Conservation (phyloP, 2,888 invertebrate species). For the Trichopria drosophilae region DNA sequence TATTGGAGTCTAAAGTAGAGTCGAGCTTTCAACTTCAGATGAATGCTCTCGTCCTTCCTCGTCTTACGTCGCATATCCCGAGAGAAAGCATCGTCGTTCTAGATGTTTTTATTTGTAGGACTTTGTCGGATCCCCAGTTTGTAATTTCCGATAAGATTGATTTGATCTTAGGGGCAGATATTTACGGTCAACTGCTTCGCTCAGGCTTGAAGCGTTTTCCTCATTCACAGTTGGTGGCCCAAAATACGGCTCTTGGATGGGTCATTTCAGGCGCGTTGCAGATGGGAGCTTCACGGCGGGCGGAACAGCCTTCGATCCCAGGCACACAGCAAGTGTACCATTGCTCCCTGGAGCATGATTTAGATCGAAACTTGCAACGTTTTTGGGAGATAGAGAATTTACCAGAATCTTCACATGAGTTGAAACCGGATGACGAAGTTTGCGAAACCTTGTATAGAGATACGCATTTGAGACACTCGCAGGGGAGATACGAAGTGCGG, state of each 20-base stretch:
- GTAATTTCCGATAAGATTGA: conserved; percentile 7
- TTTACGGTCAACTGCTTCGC: conserved; percentile 23
- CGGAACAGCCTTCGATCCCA: no score
- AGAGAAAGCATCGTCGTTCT: not conserved
- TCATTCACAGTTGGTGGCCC: conserved; percentile 11
- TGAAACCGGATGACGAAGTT: conserved; percentile 3
- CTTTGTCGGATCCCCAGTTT: conserved; percentile 17
- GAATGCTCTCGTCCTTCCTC: conserved; percentile 16
- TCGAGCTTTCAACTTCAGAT: conserved; percentile 2
- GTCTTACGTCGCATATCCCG: conserved; percentile 16
- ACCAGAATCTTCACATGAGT: no score
- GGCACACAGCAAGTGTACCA: no score
- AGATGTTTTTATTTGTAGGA: conserved; percentile 1
- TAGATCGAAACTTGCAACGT: no score
- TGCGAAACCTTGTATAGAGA: conserved; percentile 5
- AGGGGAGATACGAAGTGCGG: not conserved
- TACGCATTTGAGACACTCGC: not conserved
- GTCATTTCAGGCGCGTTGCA: conserved; percentile 18
- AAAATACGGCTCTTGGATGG: conserved; percentile 29
- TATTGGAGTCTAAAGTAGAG: conserved; percentile 9
- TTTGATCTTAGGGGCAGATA: conserved; percentile 28
- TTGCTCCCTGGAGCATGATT: no score
- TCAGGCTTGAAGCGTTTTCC: conserved; percentile 10
- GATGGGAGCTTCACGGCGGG: not conserved
- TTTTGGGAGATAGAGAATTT: no score